Percentiles rank a stretch among this genome's conserved stretches.
Evolutionary conservation across 2,113 vertebrate species (phyloP).

Genomic region (Patagioenas fasciata): DNA sequence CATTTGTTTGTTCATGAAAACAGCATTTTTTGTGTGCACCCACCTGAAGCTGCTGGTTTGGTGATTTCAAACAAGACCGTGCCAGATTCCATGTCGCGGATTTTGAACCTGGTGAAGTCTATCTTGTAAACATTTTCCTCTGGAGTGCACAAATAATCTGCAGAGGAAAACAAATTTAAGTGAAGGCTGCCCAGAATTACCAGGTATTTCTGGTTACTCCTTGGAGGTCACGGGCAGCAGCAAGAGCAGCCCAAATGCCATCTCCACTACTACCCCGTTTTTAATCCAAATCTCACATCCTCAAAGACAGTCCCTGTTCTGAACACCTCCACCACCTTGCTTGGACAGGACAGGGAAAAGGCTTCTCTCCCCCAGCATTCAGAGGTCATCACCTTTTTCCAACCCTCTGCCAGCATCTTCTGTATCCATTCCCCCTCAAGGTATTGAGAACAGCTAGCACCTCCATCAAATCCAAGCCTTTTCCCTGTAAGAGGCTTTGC

Average conservation of each 20-base stretch:
- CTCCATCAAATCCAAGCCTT: constrained; percentile 23
- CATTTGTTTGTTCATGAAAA: background rate
- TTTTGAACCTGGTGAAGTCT: constrained; percentile 97
- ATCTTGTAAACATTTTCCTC: constrained; percentile 98
- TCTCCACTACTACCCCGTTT: background rate
- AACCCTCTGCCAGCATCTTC: background rate
- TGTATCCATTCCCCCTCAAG: background rate
- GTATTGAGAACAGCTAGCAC: background rate
- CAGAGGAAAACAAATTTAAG: background rate
- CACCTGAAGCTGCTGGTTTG: constrained; percentile 91
- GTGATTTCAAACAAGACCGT: constrained; percentile 97
- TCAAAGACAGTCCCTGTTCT: background rate
- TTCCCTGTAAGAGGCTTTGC: constrained; percentile 57
- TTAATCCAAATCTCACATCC: background rate
- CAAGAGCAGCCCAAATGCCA: background rate
- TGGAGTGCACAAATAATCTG: constrained; percentile 94
- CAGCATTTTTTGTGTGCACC: background rate
- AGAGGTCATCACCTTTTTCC: background rate
- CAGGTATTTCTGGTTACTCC: background rate
- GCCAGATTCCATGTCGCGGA: constrained; percentile 97
- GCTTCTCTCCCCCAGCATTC: background rate
- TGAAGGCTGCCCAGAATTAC: background rate
- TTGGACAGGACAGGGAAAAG: background rate
- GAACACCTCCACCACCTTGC: background rate
- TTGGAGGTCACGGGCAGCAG: background rate